Evolutionary conservation across 2,888 invertebrate genomes (phyloP), one percentile per base, ranked within the genome.

Genomic region (Limenitis camilla): DNA sequence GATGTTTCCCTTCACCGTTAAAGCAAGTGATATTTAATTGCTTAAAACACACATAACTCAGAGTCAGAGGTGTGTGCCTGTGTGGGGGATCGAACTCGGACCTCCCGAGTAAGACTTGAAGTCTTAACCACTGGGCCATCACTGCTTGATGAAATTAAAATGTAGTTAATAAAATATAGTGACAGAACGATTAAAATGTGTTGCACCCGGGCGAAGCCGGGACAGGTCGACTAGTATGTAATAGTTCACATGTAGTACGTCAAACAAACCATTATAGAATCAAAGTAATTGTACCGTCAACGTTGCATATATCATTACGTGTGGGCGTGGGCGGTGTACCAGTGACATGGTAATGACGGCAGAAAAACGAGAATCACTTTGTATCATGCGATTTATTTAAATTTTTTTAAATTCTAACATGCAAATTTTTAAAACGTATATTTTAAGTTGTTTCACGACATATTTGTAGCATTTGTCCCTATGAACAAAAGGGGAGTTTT

Each of bases 251-350:
- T 32, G 6, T 43, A 19, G 31, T 9, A 45, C 28, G 11, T 10
- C 30, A 48, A 43, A 39, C 28, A 29, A 29, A 36, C 27, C 31
- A 43, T 31, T 54, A 43, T 47, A 28, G 30, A 31, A 44, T 36
- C n/a, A 39, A n/a, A 32, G 52, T 40, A 50, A 54, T 51, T 54
- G 56, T 38, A 33, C 44, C 30, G 41, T 43, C 39, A 35, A 32
- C 39, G 46, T 31, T 30, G 46, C 36, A 33, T 47, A 49, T 41
- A 40, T 43, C 47, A 52, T 49, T 47, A 47, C 39, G 19, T 19
- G 19, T 19, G 19, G 19, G 19, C 40, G 40, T 48, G 44, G 28
- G 41, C 44, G 42, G 49, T 42, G 52, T 40, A 46, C 49, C 44
- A 10, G 39, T 45, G 45, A 35, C 35, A 35, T 39, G 45, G 45